Evolutionary conservation across 2,113 vertebrate species (phyloP).

Genomic region (Toxotes jaculatrix): DNA sequence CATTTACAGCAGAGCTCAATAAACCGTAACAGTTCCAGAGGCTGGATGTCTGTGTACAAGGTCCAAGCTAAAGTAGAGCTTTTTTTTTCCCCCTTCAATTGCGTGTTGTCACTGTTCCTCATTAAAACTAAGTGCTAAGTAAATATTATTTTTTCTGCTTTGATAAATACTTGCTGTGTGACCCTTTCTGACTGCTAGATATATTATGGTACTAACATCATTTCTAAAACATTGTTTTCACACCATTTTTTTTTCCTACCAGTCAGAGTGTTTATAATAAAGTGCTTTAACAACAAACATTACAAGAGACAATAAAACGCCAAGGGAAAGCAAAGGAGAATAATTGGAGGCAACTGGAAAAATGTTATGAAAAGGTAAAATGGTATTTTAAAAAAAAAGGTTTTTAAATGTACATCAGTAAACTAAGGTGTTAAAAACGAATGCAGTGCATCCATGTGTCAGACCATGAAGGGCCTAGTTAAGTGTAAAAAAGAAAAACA

Average conservation of each 20-base stretch:
- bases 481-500: not conserved
- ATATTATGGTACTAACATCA: not conserved
- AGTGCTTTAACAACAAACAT: constrained; percentile 2
- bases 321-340: not conserved
- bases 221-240: not conserved
- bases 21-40: not conserved
- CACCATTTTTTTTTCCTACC: not conserved
- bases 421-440: not conserved
- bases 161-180: not conserved
- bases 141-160: not conserved
- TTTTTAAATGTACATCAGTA: constrained; percentile 4
- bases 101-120: not conserved
- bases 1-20: constrained; percentile 13
- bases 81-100: no score
- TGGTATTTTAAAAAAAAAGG: not conserved
- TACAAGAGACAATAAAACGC: constrained; percentile 7
- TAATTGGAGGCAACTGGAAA: not conserved
- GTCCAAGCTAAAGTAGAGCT: not conserved
- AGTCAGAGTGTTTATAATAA: constrained; percentile 5
- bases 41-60: not conserved
- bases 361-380: not conserved
- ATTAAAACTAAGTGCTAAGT: not conserved
- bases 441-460: not conserved
- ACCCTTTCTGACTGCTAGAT: constrained; percentile 1
- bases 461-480: not conserved